phyloP scores from a whole-genome alignment of 2,797 vertebrate species.

The Gallinago stenura region DNA sequence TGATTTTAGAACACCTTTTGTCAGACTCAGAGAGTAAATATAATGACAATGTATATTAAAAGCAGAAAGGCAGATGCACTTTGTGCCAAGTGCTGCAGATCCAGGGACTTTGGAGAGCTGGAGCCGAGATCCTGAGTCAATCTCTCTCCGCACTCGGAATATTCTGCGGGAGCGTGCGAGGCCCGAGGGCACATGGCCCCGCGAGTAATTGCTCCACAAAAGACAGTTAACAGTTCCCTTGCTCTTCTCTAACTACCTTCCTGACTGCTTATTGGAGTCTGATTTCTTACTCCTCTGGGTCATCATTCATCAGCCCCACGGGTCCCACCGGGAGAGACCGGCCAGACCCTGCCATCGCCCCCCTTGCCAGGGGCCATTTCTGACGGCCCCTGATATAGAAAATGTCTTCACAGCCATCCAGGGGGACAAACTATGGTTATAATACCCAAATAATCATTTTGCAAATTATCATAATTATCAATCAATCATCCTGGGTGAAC shows the following conservation, averaged over 20 bases:
- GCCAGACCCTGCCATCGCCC: constrained; percentile 66
- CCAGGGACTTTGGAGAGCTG: not conserved
- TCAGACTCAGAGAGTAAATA: fast-evolving
- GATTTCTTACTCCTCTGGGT: constrained; percentile 80
- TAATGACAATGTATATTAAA: fast-evolving
- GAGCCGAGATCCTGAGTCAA: not conserved
- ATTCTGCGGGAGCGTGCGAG: constrained; percentile 12
- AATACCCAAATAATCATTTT: constrained; percentile 95
- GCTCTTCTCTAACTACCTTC: constrained; percentile 69
- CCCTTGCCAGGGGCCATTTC: constrained; percentile 83
- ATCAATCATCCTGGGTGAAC: constrained; percentile 90
- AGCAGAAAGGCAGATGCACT: fast-evolving
- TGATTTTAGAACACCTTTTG: not conserved
- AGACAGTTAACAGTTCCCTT: constrained; percentile 70
- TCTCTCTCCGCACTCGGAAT: not conserved
- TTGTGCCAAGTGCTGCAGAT: not conserved
- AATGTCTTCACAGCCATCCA: constrained; percentile 76
- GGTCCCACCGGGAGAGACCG: constrained; percentile 53
- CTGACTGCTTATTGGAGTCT: constrained; percentile 81
- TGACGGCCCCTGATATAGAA: constrained; percentile 80
- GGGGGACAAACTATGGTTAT: constrained; percentile 82
- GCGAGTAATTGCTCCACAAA: constrained; percentile 71
- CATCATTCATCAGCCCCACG: constrained; percentile 81
- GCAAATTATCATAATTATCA: constrained; percentile 98
- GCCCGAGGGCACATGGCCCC: constrained; percentile 64